These are phyloP conservation scores for Mantis religiosa DNA, from an alignment of 2,888 invertebrate species.

Conservation along the genomic window DNA sequence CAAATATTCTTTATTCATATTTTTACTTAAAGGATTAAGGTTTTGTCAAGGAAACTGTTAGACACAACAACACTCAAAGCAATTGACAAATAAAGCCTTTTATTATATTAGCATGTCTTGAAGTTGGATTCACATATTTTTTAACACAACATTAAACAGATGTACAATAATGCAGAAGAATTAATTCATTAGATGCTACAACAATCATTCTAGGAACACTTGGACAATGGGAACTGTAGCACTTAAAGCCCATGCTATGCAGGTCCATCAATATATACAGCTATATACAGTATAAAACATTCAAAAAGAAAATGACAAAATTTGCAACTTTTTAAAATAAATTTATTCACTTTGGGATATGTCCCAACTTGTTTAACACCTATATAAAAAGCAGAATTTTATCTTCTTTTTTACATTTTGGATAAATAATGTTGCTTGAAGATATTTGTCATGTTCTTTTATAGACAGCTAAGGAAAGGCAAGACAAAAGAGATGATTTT, in stretches of 20 bases:
- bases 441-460: background rate
- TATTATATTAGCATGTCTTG: slow-evolving; percentile 23
- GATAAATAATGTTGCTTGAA: slow-evolving; percentile 12
- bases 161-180: background rate
- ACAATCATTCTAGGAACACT: slow-evolving; percentile 8
- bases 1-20: background rate
- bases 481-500: slow-evolving; percentile 19
- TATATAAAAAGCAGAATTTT: slow-evolving; percentile 28
- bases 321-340: slow-evolving; percentile 16
- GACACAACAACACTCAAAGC: background rate
- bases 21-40: background rate
- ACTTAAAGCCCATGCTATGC: background rate
- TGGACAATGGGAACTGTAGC: slow-evolving; percentile 2
- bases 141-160: background rate
- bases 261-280: slow-evolving; percentile 20
- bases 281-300: slow-evolving; percentile 33
- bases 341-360: background rate
- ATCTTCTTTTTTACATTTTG: slow-evolving; percentile 5
- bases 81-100: slow-evolving; percentile 32
- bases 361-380: slow-evolving; percentile 2
- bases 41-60: background rate
- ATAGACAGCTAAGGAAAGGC: slow-evolving; percentile 21
- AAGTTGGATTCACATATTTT: background rate
- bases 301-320: slow-evolving; percentile 29
- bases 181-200: background rate